Percentiles rank a stretch among this genome's conserved stretches.
Evolutionary conservation across 2,888 invertebrate genomes (phyloP).

Genomic region (Cosmorhoe ocellata): DNA sequence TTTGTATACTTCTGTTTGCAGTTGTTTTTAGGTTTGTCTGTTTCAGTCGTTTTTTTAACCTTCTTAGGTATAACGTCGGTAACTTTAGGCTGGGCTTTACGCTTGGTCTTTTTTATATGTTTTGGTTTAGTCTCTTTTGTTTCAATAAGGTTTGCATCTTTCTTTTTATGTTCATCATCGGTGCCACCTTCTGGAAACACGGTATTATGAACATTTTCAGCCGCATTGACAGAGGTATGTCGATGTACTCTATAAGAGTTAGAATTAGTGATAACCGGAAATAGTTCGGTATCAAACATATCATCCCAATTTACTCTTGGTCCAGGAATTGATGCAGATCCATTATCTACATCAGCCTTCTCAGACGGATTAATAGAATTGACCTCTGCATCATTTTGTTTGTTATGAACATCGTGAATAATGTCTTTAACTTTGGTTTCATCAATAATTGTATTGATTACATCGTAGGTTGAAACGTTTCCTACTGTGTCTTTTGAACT

Average conservation of each 20-base stretch:
- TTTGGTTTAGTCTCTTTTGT: constrained; percentile 4
- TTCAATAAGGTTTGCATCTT: background rate
- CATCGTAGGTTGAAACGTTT: constrained; percentile 8
- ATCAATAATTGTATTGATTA: constrained; percentile 11
- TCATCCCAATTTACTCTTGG: constrained; percentile 48
- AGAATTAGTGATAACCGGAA: constrained; percentile 29
- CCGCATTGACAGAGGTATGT: background rate
- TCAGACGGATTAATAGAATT: background rate
- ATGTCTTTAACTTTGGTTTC: constrained; percentile 1
- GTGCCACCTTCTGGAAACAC: background rate
- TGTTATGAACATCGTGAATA: background rate
- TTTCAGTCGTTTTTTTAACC: constrained; percentile 35
- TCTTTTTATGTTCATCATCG: background rate
- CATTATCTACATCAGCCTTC: background rate
- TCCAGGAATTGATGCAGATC: background rate
- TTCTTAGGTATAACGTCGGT: constrained; percentile 38
- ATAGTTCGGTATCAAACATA: constrained; percentile 60
- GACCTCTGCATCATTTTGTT: background rate
- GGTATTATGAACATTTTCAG: constrained; percentile 5
- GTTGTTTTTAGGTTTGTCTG: constrained; percentile 24
- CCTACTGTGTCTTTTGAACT: background rate
- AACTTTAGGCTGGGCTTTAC: constrained; percentile 34
- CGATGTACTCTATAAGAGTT: constrained; percentile 12
- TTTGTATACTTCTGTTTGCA: constrained; percentile 60
- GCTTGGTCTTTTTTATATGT: constrained; percentile 21